Evolutionary conservation across 2,113 vertebrate species (phyloP).

Genomic region (Vulpes lagopus): DNA sequence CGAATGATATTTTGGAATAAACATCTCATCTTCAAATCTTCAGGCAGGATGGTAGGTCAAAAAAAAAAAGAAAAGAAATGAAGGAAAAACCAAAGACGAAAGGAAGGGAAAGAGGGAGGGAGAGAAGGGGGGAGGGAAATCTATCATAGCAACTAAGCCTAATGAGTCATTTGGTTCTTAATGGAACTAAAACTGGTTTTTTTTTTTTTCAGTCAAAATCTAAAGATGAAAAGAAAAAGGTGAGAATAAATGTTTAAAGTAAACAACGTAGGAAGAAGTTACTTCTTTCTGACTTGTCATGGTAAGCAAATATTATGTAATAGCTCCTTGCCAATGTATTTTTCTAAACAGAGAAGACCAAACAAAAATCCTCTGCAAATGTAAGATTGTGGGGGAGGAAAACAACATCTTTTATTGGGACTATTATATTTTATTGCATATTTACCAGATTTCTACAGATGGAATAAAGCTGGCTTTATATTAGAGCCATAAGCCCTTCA

Average conservation of each 20-base stretch:
- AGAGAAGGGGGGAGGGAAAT: neutral
- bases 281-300: neutral
- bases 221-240: neutral
- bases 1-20: neutral
- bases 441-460: slow-evolving; percentile 70
- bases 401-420: slow-evolving; percentile 47
- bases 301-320: slow-evolving; percentile 42
- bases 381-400: neutral
- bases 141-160: neutral
- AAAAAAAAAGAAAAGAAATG: neutral
- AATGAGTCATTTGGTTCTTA: neutral
- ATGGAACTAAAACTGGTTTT: neutral
- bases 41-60: neutral
- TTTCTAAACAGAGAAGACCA: slow-evolving; percentile 51
- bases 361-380: slow-evolving; percentile 48
- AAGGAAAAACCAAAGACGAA: neutral
- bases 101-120: rapidly evolving
- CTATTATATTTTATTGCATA: slow-evolving; percentile 66
- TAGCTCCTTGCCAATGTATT: slow-evolving; percentile 20
- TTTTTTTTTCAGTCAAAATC: slow-evolving; percentile 52
- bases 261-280: neutral
- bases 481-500: slow-evolving; percentile 55
- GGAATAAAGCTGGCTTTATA: slow-evolving; percentile 65
- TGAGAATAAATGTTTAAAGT: neutral
- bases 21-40: neutral